A percentile compares a stretch with the other conserved stretches of the same genome.
Evolutionary conservation across 2,113 vertebrate genomes (phyloP).

Genomic region (Lathamus discolor): DNA sequence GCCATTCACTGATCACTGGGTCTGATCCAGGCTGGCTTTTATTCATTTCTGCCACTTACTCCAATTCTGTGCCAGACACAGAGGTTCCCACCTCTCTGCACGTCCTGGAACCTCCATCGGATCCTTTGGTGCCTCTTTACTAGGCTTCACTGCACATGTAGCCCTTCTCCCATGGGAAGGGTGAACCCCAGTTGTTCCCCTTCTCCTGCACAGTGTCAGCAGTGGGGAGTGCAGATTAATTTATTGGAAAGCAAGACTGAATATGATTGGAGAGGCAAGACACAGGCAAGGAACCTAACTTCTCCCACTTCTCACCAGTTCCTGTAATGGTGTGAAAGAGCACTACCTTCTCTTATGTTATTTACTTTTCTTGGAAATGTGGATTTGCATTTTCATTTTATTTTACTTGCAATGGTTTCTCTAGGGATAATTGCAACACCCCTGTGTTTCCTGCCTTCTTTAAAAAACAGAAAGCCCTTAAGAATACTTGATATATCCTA

Average conservation of each 20-base stretch:
- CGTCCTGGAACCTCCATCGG: not conserved
- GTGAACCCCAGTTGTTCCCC: not conserved
- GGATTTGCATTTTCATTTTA: not conserved
- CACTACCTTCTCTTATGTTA: not conserved
- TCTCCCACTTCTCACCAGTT: not conserved
- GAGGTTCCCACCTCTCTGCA: not conserved
- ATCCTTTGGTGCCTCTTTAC: not conserved
- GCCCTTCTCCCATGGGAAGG: fast-evolving
- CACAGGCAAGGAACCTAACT: not conserved
- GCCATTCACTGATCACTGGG: not conserved
- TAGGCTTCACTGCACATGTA: fast-evolving
- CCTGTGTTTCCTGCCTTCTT: not conserved
- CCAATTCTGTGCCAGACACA: not conserved
- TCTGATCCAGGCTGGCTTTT: not conserved
- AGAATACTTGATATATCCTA: not conserved
- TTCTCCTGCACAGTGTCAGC: not conserved
- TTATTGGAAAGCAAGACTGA: not conserved
- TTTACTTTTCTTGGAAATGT: not conserved
- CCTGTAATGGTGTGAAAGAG: not conserved
- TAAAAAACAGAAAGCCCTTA: not conserved
- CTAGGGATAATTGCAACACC: not conserved
- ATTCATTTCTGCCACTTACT: not conserved
- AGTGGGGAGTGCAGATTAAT: not conserved
- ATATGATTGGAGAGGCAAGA: not conserved
- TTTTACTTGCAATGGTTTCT: not conserved